Conservation (phyloP, 2,888 invertebrate species). For the Dasypogon diadema region DNA sequence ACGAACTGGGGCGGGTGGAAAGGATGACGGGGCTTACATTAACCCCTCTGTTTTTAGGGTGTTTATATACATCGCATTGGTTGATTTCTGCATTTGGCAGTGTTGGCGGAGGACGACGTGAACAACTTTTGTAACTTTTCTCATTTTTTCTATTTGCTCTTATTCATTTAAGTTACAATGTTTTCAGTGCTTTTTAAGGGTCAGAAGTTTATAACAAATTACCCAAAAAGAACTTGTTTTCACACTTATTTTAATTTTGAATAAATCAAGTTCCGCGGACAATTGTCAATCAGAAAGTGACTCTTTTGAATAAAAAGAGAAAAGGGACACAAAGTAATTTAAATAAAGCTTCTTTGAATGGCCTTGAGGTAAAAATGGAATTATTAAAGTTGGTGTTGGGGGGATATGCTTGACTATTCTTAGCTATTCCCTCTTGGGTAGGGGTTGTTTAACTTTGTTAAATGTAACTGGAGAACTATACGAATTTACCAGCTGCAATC, state of each 20-base stretch:
- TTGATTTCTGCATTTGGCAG: conserved; percentile 11
- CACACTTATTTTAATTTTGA: conserved; percentile 14
- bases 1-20: not conserved
- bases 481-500: too few species aligned
- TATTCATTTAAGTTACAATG: conserved; percentile 19
- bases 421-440: too few species aligned
- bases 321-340: too few species aligned
- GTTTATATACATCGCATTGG: conserved; percentile 5
- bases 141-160: conserved; percentile 17
- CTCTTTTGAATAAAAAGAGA: too few species aligned
- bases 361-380: too few species aligned
- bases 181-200: not conserved
- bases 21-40: not conserved
- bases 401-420: too few species aligned
- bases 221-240: conserved; percentile 5
- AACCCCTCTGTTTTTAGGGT: not conserved
- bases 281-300: not conserved
- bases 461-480: too few species aligned
- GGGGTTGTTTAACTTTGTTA: too few species aligned
- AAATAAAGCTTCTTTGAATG: too few species aligned
- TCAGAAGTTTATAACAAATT: conserved; percentile 30
- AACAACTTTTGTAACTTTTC: conserved; percentile 10
- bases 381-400: too few species aligned
- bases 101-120: not conserved
- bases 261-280: conserved; percentile 3